Conservation (phyloP, 2,888 invertebrate genomes). For the Antheraea assamensis region DNA sequence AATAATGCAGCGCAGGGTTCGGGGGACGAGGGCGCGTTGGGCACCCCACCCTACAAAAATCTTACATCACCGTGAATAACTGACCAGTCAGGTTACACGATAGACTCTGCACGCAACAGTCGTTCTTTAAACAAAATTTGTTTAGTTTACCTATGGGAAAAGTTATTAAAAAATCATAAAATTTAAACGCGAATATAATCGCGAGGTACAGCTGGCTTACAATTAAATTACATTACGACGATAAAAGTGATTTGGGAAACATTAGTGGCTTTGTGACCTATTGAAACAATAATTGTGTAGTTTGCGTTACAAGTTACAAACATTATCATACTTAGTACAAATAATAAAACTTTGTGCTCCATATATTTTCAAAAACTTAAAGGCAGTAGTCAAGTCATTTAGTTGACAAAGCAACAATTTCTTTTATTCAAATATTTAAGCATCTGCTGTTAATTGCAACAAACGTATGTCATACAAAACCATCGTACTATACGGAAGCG, state of each 20-base stretch:
- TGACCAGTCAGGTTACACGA: no score
- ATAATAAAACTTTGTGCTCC: neutral
- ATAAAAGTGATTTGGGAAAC: neutral
- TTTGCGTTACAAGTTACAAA: no score
- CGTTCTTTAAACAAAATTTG: no score
- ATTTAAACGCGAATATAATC: no score
- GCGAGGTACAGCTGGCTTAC: no score
- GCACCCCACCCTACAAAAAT: no score
- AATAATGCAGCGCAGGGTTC: no score
- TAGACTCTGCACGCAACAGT: no score
- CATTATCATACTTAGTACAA: neutral
- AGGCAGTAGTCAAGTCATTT: neutral
- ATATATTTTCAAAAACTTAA: neutral
- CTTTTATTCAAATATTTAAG: neutral
- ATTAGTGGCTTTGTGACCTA: neutral
- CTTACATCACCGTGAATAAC: no score
- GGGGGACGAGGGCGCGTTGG: no score
- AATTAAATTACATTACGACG: neutral
- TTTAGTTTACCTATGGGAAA: no score
- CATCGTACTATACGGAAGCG: neutral
- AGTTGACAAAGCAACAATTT: neutral
- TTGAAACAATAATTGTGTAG: neutral
- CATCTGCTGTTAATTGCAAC: neutral
- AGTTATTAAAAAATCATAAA: no score
- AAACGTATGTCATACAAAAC: neutral